Conservation (phyloP, 2,113 vertebrate species). For the Accipiter virgatus region DNA sequence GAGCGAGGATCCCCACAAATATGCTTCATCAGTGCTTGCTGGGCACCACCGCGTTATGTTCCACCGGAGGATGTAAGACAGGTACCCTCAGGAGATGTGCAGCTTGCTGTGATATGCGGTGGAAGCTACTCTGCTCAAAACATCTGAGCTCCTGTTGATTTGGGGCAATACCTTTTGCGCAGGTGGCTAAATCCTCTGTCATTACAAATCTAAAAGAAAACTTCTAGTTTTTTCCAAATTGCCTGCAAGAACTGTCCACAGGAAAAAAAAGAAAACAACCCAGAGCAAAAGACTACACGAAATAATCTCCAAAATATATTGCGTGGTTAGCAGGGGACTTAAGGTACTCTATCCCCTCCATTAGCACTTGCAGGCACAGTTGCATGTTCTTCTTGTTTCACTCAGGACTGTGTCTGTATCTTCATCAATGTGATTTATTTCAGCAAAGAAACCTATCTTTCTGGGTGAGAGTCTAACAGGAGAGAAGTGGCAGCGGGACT, state of each 20-base stretch:
- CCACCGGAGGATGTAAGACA: fast-evolving
- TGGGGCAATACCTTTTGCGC: background rate
- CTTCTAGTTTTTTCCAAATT: background rate
- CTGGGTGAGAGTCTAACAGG: background rate
- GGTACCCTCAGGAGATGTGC: background rate
- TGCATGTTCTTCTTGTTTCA: background rate
- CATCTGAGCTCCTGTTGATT: background rate
- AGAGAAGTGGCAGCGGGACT: background rate
- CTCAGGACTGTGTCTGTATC: background rate
- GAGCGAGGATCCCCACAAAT: background rate
- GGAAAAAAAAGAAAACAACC: background rate
- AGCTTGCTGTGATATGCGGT: fast-evolving
- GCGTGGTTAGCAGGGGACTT: background rate
- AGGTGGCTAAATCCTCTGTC: background rate
- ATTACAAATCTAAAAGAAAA: background rate
- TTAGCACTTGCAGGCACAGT: background rate
- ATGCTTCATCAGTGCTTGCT: background rate
- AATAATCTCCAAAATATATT: background rate
- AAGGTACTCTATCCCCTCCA: background rate
- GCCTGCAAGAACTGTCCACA: background rate
- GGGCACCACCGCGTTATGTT: fast-evolving
- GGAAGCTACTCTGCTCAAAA: background rate
- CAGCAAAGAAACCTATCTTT: background rate
- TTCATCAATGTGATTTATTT: background rate
- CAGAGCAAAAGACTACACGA: background rate